Conservation (phyloP, 2,113 vertebrate species). For the human (Homo sapiens) region GRCh38 chr17:46197501-46198000, state of each 20-base stretch:
- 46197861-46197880: neutral
- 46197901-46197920: neutral
- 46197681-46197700: neutral
- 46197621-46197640: no score
- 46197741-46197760: neutral
- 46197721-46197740: constrained; percentile 3
- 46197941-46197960: constrained; percentile 5
- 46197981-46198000: neutral
- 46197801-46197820: neutral
- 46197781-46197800: neutral
- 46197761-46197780: neutral
- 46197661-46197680: neutral
- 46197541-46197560: no score
- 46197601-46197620: neutral
- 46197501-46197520: neutral
- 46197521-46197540: neutral
- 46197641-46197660: neutral
- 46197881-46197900: neutral
- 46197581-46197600: no score
- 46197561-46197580: no score
- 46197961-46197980: neutral
- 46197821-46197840: constrained; percentile 27
- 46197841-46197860: neutral
- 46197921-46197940: constrained; percentile 4
- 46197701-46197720: neutral